These are phyloP conservation scores for Herpetotheres cachinnans DNA, from an alignment of 2,113 vertebrate genomes.

Conservation along the genomic window DNA sequence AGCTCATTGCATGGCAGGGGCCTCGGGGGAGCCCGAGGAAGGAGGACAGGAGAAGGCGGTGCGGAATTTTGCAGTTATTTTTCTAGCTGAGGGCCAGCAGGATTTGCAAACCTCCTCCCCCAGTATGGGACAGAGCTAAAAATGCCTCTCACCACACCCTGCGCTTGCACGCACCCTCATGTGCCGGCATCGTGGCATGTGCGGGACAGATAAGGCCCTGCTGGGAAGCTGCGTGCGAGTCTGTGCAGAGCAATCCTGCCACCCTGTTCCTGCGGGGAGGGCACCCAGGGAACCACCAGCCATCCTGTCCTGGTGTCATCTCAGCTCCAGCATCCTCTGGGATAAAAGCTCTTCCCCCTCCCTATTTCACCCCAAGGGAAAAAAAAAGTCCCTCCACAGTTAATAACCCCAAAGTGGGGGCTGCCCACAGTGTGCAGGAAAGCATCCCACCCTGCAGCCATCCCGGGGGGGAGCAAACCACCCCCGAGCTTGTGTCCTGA, in stretches of 20 bases:
- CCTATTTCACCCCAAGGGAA: background rate
- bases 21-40: background rate
- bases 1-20: rapidly evolving
- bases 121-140: background rate
- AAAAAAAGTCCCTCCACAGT: background rate
- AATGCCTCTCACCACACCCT: background rate
- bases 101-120: conserved; percentile 35
- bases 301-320: rapidly evolving
- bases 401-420: background rate
- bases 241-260: background rate
- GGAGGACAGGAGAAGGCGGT: background rate
- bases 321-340: background rate
- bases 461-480: background rate
- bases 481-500: background rate
- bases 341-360: background rate
- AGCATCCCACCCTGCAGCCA: background rate
- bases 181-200: background rate
- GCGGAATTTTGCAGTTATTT: background rate
- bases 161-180: background rate
- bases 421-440: rapidly evolving
- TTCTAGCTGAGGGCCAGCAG: background rate
- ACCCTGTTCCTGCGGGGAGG: background rate
- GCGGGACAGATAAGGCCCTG: background rate
- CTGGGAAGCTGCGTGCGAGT: background rate
- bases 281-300: background rate